These are phyloP conservation scores for Alces alces DNA, from an alignment of 2,113 vertebrate species.

Conservation along the genomic window DNA sequence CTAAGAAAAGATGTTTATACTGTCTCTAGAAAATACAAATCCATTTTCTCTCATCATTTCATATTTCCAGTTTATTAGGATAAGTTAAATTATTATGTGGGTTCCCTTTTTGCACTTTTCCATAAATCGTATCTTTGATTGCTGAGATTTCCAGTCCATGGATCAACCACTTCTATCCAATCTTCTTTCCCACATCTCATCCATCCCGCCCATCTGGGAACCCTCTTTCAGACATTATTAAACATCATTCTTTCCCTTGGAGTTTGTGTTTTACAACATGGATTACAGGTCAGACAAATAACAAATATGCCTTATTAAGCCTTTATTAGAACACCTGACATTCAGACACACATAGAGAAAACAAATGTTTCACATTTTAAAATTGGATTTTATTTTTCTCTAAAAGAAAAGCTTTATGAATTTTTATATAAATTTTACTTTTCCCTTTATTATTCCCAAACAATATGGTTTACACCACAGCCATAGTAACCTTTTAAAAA, in stretches of 20 bases:
- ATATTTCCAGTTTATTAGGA: background rate
- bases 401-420: background rate
- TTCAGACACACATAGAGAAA: background rate
- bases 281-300: background rate
- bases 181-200: background rate
- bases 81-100: background rate
- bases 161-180: background rate
- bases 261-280: background rate
- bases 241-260: background rate
- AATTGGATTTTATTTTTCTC: background rate
- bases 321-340: background rate
- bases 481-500: background rate
- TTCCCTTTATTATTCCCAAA: background rate
- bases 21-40: background rate
- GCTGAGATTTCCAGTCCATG: background rate
- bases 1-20: background rate
- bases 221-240: background rate
- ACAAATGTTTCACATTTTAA: background rate
- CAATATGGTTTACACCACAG: background rate
- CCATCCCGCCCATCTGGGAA: accelerated
- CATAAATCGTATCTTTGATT: background rate
- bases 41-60: background rate
- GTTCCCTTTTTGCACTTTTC: background rate
- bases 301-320: background rate
- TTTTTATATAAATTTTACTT: background rate